Evolutionary conservation across 2,113 vertebrate species (phyloP), one percentile per base, ranked within the genome.

Genomic region (Heptranchias perlo): DNA sequence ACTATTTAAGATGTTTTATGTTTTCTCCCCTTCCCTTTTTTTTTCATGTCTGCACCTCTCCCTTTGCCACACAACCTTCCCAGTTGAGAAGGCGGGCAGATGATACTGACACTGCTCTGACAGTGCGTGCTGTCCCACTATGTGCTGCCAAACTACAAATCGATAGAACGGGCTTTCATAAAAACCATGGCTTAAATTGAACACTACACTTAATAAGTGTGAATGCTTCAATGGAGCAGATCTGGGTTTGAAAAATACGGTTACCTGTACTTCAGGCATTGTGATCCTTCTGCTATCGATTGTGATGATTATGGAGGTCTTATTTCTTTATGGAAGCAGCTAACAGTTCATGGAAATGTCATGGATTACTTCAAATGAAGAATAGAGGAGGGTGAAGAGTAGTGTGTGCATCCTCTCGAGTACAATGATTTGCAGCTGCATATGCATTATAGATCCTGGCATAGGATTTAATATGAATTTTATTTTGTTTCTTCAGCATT

Each of bases 401-500:
- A 39, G 58, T 6, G 16, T 62, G 58, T 93, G 18, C 44, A 16
- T n/a, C 21, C 58, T n/a, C 89, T 93, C 35, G 89, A 35, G 31
- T 92, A 39, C 44, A 65, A 94, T 11, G 1, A 28, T 39, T 67
- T 94, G 62, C n/a, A 94, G 93, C 39, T 39, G 18, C 35, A 91
- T 3, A 58, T 91, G 52, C 49, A 91, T 91, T 39, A 28, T 61
- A 35, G 87, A 91, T 91, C 8, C 52, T 58, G 11, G 52, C 52
- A 64, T 39, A 23, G 58, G 35, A 93, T 39, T 62, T 93, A 93
- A 93, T 39, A 64, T 39, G 35, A 62, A 93, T 93, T 93, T n/a
- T 93, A 93, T 93, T 93, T 93, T 93, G 39, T 82, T 82, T 44
- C 78, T 93, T 64, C 58, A 62, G 39, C 61, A 23, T 93, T 93